Conservation (phyloP, 2,888 invertebrate genomes). For the Tipula confusa region DNA sequence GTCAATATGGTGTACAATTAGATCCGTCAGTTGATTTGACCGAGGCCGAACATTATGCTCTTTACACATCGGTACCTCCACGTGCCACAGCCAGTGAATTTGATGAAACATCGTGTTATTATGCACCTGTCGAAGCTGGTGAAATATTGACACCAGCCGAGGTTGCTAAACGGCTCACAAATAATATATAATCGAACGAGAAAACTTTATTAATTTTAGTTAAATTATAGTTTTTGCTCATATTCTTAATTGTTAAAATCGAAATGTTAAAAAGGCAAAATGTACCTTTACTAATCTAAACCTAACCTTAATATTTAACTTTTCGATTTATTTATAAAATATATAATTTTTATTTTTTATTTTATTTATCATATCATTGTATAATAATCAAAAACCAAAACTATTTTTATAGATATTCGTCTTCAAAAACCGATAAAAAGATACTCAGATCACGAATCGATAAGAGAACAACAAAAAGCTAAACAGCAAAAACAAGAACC, state of each 20-base stretch:
- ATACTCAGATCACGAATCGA: not conserved
- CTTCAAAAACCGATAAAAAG: not conserved
- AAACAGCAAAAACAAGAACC: slow-evolving; percentile 13
- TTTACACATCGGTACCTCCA: slow-evolving; percentile 81
- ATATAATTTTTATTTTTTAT: not conserved
- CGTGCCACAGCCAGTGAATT: slow-evolving; percentile 83
- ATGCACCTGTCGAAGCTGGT: slow-evolving; percentile 76
- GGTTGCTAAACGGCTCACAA: slow-evolving; percentile 45
- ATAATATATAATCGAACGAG: slow-evolving; percentile 30
- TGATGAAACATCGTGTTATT: slow-evolving; percentile 82
- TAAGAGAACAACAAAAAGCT: not conserved
- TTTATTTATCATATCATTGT: not conserved
- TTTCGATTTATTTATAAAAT: not conserved
- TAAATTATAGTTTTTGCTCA: slow-evolving; percentile 36
- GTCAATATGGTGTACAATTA: slow-evolving; percentile 47
- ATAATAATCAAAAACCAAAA: not conserved
- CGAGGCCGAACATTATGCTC: slow-evolving; percentile 82
- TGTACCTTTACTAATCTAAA: not conserved
- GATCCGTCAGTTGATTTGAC: slow-evolving; percentile 65
- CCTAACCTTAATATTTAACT: not conserved
- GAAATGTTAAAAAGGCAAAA: not conserved
- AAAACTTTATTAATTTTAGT: slow-evolving; percentile 30
- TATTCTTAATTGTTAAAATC: not conserved
- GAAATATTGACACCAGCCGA: slow-evolving; percentile 57
- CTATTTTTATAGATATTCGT: not conserved